Evolutionary conservation across 2,797 vertebrate genomes (phyloP).

Genomic region (Petrocephalus schoutedeni): DNA sequence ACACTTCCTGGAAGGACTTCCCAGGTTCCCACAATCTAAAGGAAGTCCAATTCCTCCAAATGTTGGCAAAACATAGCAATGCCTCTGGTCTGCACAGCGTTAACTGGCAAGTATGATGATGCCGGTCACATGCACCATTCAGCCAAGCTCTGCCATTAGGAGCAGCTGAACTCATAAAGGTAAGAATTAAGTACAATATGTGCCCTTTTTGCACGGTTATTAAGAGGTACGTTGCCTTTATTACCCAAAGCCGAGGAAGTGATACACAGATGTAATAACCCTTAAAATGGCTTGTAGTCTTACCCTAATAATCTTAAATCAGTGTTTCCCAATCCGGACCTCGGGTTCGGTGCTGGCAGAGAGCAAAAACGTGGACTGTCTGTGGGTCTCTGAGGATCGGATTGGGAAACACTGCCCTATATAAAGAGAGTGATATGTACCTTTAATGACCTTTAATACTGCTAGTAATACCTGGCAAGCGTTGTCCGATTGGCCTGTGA

Average conservation of each 20-base stretch:
- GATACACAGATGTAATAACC: background rate
- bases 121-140: background rate
- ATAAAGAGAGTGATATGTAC: background rate
- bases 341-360: background rate
- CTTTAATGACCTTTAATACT: background rate
- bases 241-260: background rate
- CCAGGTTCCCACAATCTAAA: background rate
- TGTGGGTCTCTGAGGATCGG: background rate
- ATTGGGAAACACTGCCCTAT: background rate
- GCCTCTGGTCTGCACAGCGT: background rate
- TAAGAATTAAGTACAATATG: background rate
- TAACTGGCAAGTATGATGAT: background rate
- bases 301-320: background rate
- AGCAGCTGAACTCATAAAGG: background rate
- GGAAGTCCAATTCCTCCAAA: too few species aligned
- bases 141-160: background rate
- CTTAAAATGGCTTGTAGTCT: background rate
- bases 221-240: background rate
- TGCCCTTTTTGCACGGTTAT: background rate
- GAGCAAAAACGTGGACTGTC: background rate
- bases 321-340: background rate
- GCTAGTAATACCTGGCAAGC: background rate
- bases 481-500: background rate
- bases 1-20: background rate
- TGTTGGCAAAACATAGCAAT: background rate